Percentiles rank a stretch among this genome's conserved stretches.
Conservation (phyloP, 2,888 invertebrate genomes). For the Rhamphomyia laevipes region DNA sequence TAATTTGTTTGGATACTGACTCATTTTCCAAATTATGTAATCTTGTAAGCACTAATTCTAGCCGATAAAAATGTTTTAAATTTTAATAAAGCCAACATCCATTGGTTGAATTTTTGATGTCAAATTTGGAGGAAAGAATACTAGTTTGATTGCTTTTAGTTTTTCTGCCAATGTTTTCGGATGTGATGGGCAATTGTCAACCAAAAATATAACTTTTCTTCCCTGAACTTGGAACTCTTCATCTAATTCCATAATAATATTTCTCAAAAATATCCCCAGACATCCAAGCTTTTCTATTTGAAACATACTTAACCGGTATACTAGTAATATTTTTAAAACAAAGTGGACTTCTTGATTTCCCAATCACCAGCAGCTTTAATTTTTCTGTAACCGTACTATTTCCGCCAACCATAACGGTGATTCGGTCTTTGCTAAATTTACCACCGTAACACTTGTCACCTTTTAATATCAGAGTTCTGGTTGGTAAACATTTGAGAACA, state of each 20-base stretch:
- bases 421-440: constrained; percentile 21
- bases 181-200: neutral
- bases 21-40: neutral
- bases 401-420: constrained; percentile 25
- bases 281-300: constrained; percentile 23
- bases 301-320: constrained; percentile 18
- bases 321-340: constrained; percentile 25
- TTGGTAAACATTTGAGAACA: constrained; percentile 22
- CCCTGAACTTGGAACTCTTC: constrained; percentile 2
- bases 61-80: neutral
- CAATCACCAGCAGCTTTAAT: constrained; percentile 23
- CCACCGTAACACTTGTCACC: constrained; percentile 23
- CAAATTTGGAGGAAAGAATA: neutral
- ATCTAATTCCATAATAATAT: constrained; percentile 3
- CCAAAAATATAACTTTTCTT: constrained; percentile 5
- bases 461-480: constrained; percentile 22
- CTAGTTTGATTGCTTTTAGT: neutral
- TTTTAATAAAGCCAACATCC: neutral
- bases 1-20: neutral
- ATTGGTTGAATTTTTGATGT: neutral
- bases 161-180: neutral
- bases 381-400: constrained; percentile 26
- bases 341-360: constrained; percentile 23
- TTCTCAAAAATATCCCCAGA: constrained; percentile 9
- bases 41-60: neutral